phyloP scores from a whole-genome alignment of 2,888 invertebrate species.

The Diplazon laetatorius region DNA sequence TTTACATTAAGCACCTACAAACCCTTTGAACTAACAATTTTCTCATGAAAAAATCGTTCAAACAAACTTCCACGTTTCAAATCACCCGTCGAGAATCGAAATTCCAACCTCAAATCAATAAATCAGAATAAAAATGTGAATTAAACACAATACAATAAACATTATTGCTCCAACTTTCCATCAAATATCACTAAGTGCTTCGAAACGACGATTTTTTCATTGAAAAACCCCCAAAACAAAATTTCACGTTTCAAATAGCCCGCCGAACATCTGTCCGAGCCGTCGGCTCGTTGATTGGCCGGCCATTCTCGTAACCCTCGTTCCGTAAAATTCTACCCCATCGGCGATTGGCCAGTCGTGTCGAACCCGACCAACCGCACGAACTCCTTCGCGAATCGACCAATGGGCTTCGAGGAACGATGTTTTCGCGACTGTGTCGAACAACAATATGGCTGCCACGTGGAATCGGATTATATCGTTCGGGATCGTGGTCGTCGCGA shows the following conservation, averaged over 20 bases:
- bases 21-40: no score
- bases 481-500: conserved; percentile 49
- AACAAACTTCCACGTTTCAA: no score
- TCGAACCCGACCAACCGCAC: conserved; percentile 7
- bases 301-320: background rate
- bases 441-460: conserved; percentile 70
- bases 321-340: background rate
- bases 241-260: conserved; percentile 17
- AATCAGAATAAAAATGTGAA: no score
- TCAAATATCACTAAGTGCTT: no score
- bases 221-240: background rate
- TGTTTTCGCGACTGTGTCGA: conserved; percentile 50
- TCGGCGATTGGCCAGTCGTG: background rate
- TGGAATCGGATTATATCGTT: conserved; percentile 61
- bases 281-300: background rate
- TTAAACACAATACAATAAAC: no score
- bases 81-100: no score
- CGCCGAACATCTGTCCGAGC: conserved; percentile 30
- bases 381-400: background rate
- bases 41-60: no score
- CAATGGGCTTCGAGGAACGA: conserved; percentile 29
- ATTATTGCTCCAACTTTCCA: no score
- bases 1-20: no score
- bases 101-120: background rate
- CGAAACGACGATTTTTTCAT: no score